A percentile compares a stretch with the other conserved stretches of the same genome.
phyloP scores from a whole-genome alignment of 2,113 vertebrate species.

The Silurus asotus region DNA sequence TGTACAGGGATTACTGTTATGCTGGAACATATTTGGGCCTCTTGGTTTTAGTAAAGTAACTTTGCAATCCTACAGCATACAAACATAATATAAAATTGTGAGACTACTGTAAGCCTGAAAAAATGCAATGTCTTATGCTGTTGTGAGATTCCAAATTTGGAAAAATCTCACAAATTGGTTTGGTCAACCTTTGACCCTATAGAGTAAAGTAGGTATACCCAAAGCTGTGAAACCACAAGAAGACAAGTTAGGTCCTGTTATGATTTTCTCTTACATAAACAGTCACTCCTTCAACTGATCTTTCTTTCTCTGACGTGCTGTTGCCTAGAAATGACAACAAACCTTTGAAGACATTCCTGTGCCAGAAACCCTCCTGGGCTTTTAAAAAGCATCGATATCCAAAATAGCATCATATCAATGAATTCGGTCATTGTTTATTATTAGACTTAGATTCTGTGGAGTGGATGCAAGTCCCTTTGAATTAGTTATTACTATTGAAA shows the following conservation, averaged over 20 bases:
- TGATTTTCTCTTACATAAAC: background rate
- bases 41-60: background rate
- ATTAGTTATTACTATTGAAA: background rate
- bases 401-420: background rate
- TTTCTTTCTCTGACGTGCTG: background rate
- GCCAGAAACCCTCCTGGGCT: background rate
- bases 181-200: background rate
- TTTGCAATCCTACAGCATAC: background rate
- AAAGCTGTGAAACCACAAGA: background rate
- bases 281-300: background rate
- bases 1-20: background rate
- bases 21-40: background rate
- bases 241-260: background rate
- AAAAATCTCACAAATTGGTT: background rate
- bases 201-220: background rate
- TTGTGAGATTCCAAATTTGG: background rate
- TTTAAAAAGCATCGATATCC: background rate
- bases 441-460: background rate
- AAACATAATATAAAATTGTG: background rate
- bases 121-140: background rate
- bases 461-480: background rate
- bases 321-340: background rate
- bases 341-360: background rate
- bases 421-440: background rate
- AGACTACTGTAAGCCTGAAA: too few species aligned